A percentile compares a stretch with the other conserved stretches of the same genome.
These are phyloP conservation scores for Ceyx cyanopectus DNA, from an alignment of 2,113 vertebrate genomes.

Conservation along the genomic window DNA sequence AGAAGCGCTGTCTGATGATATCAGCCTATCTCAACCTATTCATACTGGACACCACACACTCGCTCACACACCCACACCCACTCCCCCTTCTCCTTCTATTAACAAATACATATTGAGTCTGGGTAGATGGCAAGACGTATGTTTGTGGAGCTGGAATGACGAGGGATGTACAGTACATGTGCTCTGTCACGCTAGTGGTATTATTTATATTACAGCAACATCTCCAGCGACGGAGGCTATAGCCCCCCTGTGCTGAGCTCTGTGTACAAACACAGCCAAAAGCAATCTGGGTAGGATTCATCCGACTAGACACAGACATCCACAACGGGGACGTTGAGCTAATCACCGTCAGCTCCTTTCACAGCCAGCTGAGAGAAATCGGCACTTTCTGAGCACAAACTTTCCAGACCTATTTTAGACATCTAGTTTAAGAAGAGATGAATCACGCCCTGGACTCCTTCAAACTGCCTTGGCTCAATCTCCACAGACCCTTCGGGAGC, in stretches of 20 bases:
- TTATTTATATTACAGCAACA: neutral
- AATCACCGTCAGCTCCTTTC: conserved; percentile 47
- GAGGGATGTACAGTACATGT: neutral
- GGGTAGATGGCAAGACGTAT: neutral
- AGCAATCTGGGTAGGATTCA: conserved; percentile 50
- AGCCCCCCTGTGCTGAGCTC: neutral
- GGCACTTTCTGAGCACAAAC: conserved; percentile 10
- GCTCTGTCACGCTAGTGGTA: neutral
- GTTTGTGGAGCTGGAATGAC: neutral
- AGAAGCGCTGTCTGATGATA: conserved; percentile 43
- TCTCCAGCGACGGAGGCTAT: neutral
- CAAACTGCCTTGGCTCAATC: neutral
- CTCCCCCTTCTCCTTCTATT: neutral
- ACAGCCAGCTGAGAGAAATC: conserved; percentile 23
- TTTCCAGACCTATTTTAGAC: conserved; percentile 55
- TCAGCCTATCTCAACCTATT: conserved; percentile 42
- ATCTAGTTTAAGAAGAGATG: conserved; percentile 34
- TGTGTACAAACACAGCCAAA: conserved; percentile 52
- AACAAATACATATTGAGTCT: neutral
- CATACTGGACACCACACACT: neutral
- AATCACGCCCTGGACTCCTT: conserved; percentile 50
- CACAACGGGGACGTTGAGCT: conserved; percentile 16
- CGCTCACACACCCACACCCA: fast-evolving
- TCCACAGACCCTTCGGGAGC: neutral
- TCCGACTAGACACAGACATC: neutral